Conservation (phyloP, 53 echinoderm and acorn worm genomes). For the Echinarachnius parma region DNA sequence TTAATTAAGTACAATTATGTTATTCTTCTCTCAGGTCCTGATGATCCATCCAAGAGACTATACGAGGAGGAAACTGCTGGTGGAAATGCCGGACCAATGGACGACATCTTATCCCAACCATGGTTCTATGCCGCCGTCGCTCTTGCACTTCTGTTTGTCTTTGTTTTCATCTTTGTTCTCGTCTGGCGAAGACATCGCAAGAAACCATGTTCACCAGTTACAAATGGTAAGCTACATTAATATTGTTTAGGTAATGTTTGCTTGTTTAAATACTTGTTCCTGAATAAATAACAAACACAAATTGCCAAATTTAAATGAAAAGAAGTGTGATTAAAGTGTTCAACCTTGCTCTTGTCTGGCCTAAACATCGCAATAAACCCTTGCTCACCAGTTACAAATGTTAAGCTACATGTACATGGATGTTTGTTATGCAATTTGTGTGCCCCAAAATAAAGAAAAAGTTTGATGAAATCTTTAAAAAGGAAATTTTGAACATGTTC, state of each 20-base stretch:
- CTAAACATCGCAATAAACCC: conserved; percentile 28
- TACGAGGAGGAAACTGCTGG: background rate
- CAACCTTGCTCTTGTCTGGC: conserved; percentile 53
- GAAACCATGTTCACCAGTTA: conserved; percentile 37
- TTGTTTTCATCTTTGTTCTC: conserved; percentile 54
- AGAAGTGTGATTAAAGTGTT: no score
- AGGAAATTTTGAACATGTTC: no score
- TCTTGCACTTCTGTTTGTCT: conserved; percentile 56
- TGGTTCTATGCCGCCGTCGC: conserved; percentile 70
- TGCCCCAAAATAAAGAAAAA: no score
- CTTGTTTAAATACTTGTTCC: no score
- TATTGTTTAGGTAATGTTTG: no score
- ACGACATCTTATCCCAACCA: conserved; percentile 51
- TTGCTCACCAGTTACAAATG: conserved; percentile 33
- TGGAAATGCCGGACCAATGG: background rate
- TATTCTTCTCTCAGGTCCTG: conserved; percentile 12
- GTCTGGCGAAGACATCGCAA: conserved; percentile 44
- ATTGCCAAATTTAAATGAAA: no score
- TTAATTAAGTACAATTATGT: no score
- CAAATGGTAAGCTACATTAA: conserved; percentile 23
- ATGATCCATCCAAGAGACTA: conserved; percentile 26
- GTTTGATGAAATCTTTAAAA: no score
- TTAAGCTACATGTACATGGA: no score
- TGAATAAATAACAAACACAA: no score
- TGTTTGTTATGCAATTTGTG: no score